phyloP scores from a whole-genome alignment of 2,888 invertebrate genomes.

The Drosophila leonis region DNA sequence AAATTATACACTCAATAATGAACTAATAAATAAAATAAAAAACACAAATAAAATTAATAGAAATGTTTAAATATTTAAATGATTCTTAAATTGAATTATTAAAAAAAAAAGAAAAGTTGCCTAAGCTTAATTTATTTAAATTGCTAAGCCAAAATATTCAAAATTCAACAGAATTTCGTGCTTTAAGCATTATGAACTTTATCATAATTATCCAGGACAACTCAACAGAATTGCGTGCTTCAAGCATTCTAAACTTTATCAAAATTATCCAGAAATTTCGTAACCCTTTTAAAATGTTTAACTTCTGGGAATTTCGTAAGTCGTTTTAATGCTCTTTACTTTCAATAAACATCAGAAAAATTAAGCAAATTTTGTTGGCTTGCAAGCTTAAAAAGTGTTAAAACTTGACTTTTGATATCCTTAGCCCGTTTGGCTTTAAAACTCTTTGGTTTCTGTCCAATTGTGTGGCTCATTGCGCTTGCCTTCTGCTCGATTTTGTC shows the following conservation, averaged over 20 bases:
- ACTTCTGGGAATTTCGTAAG: not conserved
- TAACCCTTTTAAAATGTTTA: not conserved
- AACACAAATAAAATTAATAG: no score
- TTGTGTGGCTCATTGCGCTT: slow-evolving; percentile 15
- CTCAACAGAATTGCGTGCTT: not conserved
- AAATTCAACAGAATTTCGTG: not conserved
- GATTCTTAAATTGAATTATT: not conserved
- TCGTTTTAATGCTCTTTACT: not conserved
- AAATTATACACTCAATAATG: no score
- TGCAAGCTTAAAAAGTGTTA: not conserved
- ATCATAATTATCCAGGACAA: slow-evolving; percentile 2
- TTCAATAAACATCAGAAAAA: not conserved
- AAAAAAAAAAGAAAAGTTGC: not conserved
- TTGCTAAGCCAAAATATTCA: not conserved
- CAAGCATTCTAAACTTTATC: not conserved
- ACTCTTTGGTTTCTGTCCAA: slow-evolving; percentile 17
- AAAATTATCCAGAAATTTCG: not conserved
- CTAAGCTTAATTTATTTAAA: not conserved
- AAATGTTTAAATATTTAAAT: not conserved
- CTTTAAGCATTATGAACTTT: not conserved
- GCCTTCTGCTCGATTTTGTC: slow-evolving; percentile 11
- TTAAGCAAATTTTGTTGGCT: not conserved
- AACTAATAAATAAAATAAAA: no score
- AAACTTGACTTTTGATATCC: slow-evolving; percentile 2
- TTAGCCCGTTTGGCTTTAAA: not conserved